Base-by-base conservation (phyloP, 2,888 invertebrate genomes). In the Eretmocerus hayati region DNA sequence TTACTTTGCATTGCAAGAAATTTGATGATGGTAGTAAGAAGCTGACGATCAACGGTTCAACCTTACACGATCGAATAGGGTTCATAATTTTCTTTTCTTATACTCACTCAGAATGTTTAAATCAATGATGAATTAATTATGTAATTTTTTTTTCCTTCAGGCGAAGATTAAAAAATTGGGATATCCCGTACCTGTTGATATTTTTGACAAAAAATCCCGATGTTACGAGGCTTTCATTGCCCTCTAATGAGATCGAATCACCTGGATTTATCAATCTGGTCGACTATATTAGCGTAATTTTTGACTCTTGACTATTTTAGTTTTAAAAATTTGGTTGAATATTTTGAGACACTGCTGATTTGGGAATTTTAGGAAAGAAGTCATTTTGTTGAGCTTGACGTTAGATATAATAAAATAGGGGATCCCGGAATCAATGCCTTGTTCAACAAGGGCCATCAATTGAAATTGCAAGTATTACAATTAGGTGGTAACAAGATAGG, bases 401-500 rank as follows among this genome's bases (percentile, higher is more conserved):
- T 83, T 1, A 77, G 77, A 72, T 76, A 77, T 46, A 82, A 82
- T 55, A 65, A 77, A 39, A 62, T 83, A 32, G 71, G 72, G 0
- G 69, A 71, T 3, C 52, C 58, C 23, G 78, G 80, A 1, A 66
- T 78, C 5, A 33, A 57, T 19, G 52, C 60, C 31, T 50, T 74
- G 45, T 59, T 56, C 18, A 36, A 54, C 23, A 37, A 56, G 2
- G 58, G 56, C 11, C 49, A 57, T 6, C 55, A 65, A 35, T 52
- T 82, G 1, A 73, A 71, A 19, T 58, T 83, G 1, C 73, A 72
- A 58, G 75, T 74, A 50, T 62, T 83, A 2, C 66, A 78, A 57
- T 48, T 83, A 2, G 79, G 76, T 55, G 81, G 81, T 0, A 83
- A 82, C 58, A 74, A 78, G 60, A 67, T 83, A 21, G 80, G 80